phyloP scores from a whole-genome alignment of 2,113 vertebrate genomes.

The Tenebrosternarchus preto region DNA sequence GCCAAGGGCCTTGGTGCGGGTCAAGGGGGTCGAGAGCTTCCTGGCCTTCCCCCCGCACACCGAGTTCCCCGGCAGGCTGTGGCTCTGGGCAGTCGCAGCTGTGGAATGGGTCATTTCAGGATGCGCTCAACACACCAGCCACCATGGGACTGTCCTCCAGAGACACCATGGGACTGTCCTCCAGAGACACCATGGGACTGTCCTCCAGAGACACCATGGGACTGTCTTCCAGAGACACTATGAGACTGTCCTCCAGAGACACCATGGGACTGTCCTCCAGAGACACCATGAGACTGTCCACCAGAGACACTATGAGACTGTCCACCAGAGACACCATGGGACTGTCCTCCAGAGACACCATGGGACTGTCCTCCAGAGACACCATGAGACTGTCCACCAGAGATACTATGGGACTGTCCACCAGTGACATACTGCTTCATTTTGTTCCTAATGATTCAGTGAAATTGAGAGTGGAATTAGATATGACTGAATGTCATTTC shows the following conservation, averaged over 20 bases:
- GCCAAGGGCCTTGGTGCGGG: slow-evolving; percentile 28
- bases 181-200: too few relatives aligned
- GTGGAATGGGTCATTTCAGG: slow-evolving; percentile 46
- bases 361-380: slow-evolving; percentile 17
- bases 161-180: slow-evolving; percentile 9
- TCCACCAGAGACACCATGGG: neutral
- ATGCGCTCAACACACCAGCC: neutral
- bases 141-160: slow-evolving; percentile 7
- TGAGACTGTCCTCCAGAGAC: too few relatives aligned
- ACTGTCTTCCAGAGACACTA: slow-evolving; percentile 26
- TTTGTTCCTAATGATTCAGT: slow-evolving; percentile 12
- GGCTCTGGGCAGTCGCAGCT: slow-evolving; percentile 47
- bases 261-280: slow-evolving; percentile 7
- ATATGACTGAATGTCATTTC: slow-evolving; percentile 16
- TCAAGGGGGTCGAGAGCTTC: slow-evolving; percentile 8
- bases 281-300: neutral
- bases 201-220: neutral
- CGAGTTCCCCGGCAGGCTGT: slow-evolving; percentile 1
- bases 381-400: too few relatives aligned
- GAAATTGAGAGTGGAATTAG: neutral
- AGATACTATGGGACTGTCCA: neutral
- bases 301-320: too few relatives aligned
- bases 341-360: slow-evolving; percentile 12
- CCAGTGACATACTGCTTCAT: slow-evolving; percentile 15
- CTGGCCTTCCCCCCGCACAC: slow-evolving; percentile 8